Percentiles rank a stretch among this genome's conserved stretches.
phyloP scores from a whole-genome alignment of 2,113 vertebrate species.

The Gymnobelideus leadbeateri region DNA sequence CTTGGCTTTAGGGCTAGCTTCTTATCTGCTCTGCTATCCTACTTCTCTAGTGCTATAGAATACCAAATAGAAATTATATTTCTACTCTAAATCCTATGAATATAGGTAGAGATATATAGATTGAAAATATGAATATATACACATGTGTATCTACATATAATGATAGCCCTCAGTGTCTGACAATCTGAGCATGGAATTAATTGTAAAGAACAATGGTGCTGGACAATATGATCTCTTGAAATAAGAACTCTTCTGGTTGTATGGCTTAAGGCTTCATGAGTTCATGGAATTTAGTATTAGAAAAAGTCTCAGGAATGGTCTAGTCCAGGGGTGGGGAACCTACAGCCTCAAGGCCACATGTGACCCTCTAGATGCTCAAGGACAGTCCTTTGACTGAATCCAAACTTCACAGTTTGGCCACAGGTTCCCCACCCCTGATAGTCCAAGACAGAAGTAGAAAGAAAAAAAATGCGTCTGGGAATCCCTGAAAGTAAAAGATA shows the following conservation, averaged over 20 bases:
- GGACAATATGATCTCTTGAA: not conserved
- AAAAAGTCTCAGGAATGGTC: not conserved
- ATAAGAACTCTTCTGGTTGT: not conserved
- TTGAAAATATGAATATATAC: not conserved
- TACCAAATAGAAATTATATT: not conserved
- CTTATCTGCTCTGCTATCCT: not conserved
- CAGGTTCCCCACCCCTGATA: too few species aligned
- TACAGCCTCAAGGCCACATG: too few species aligned
- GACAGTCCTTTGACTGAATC: too few species aligned
- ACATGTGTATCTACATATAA: not conserved
- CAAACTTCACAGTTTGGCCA: too few species aligned
- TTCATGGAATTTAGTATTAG: not conserved
- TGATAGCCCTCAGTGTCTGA: not conserved
- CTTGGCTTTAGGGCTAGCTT: not conserved
- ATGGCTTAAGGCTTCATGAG: not conserved
- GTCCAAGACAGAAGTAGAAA: not conserved
- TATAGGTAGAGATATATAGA: not conserved
- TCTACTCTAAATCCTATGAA: not conserved
- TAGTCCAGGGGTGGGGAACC: not conserved
- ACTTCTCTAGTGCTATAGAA: not conserved
- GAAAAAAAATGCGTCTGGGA: not conserved
- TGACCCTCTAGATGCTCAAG: too few species aligned
- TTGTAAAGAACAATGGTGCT: not conserved
- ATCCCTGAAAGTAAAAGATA: not conserved
- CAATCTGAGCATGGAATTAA: not conserved